A percentile compares a stretch with the other conserved stretches of the same genome.
Evolutionary conservation across 23 tunicate genomes (phyloP).

Genomic region (Ascidia mentula): DNA sequence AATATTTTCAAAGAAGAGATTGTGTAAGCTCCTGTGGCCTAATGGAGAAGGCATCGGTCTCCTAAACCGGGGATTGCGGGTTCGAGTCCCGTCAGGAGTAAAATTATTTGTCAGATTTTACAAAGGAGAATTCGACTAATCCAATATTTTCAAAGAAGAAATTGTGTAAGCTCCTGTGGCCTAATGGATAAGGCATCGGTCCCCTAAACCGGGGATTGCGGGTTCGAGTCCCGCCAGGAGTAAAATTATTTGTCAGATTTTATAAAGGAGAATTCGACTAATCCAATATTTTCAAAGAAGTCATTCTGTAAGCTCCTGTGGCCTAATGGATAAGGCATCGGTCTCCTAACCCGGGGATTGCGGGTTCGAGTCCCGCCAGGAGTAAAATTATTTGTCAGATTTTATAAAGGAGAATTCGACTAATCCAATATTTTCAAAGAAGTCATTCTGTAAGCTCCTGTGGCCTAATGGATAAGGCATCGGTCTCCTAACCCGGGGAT

Average conservation of each 20-base stretch:
- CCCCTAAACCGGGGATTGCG: conserved; percentile 1
- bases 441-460: not conserved
- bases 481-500: not conserved
- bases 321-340: conserved; percentile 2
- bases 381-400: not conserved
- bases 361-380: conserved; percentile 2
- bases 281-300: not conserved
- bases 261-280: no score
- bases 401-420: not conserved
- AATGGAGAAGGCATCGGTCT: not conserved
- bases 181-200: conserved; percentile 1
- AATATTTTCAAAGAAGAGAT: no score
- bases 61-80: conserved; percentile 4
- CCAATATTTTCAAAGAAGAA: not conserved
- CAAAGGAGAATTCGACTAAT: no score
- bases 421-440: not conserved
- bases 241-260: no score
- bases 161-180: not conserved
- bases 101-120: not conserved
- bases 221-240: conserved; percentile 5
- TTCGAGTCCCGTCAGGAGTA: not conserved
- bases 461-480: conserved; percentile 1
- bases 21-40: not conserved
- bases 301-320: not conserved
- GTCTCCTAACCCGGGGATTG: not conserved